Evolutionary conservation across 2,888 invertebrate species (phyloP), one percentile per base, ranked within the genome.

Genomic region (Meiosimyza platycephala): DNA sequence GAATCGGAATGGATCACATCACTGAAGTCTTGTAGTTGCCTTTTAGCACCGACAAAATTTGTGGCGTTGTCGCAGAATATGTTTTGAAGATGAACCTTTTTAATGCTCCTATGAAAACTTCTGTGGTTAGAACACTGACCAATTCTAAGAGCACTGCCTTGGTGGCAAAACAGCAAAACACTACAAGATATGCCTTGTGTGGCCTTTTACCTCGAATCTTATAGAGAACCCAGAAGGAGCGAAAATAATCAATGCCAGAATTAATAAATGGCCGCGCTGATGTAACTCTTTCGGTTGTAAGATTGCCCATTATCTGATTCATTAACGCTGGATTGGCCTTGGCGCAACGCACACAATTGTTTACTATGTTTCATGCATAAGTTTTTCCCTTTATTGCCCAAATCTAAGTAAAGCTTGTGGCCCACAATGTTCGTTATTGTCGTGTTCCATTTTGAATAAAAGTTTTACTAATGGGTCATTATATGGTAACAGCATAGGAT

Each of bases 331-430:
- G 76, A 16, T 63, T 72, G 1, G 72, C 65, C 59, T 71, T 72
- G n/a, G 54, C 66, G 64, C 78, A 79, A 47, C 57, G 68, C 2
- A 79, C 57, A 59, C 79, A 80, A 18, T 74, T 22, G 15, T 71
- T 71, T 18, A 77, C 63, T 57, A 78, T 52, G 48, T 64, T 74
- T 52, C 71, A 70, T 2, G 76, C 28, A 74, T 63, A 40, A 48
- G 75, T 67, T 74, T n/a, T 75, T 33, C 74, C 78, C 6, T 76
- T 70, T 12, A 80, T 73, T 6, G 76, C 76, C 79, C 80, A 81
- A 73, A 76, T 28, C 78, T 66, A 22, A 22, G 22, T 22, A 22
- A 22, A 22, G 69, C 64, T 55, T 76, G 76, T 12, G 66, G 51
- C 3, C 73, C 73, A 12, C 64, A 52, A 22, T 77, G 74, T 15